Evolutionary conservation across 1,140 invertebrate species (phyloP).

Genomic region (Halesus radiatus): DNA sequence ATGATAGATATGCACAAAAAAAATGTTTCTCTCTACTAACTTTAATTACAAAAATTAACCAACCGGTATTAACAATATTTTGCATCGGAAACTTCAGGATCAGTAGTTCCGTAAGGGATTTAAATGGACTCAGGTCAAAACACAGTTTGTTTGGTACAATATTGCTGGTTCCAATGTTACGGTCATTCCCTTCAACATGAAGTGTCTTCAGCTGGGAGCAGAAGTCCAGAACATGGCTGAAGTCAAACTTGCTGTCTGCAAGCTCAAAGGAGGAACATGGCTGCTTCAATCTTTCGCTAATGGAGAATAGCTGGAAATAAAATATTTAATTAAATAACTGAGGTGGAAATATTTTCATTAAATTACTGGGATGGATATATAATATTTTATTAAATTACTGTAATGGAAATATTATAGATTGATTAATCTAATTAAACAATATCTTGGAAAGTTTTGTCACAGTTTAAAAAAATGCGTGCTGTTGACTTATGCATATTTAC

Average conservation of each 20-base stretch:
- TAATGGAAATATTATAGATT: too few species aligned
- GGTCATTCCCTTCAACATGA: conserved; percentile 77
- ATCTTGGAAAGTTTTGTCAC: too few species aligned
- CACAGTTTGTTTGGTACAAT: conserved; percentile 84
- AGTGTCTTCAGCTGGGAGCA: conserved; percentile 81
- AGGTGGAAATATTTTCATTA: too few species aligned
- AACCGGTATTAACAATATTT: conserved; percentile 77
- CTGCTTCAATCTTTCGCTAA: conserved; percentile 88
- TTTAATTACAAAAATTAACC: conserved; percentile 43
- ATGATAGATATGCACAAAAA: too few species aligned
- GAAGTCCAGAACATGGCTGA: conserved; percentile 92
- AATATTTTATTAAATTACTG: too few species aligned
- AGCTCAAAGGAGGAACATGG: conserved; percentile 84
- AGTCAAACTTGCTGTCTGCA: conserved; percentile 79
- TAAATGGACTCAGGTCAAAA: conserved; percentile 87
- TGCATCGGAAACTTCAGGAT: conserved; percentile 75
- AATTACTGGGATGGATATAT: too few species aligned
- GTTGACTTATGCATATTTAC: too few species aligned
- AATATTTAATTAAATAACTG: too few species aligned
- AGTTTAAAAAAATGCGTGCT: too few species aligned
- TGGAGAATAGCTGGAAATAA: conserved; percentile 83
- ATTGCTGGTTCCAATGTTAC: conserved; percentile 81
- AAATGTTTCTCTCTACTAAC: too few species aligned
- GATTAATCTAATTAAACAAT: too few species aligned
- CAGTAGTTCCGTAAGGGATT: conserved; percentile 76